phyloP scores from a whole-genome alignment of 1,140 invertebrate species.

The Brachionus angularis region DNA sequence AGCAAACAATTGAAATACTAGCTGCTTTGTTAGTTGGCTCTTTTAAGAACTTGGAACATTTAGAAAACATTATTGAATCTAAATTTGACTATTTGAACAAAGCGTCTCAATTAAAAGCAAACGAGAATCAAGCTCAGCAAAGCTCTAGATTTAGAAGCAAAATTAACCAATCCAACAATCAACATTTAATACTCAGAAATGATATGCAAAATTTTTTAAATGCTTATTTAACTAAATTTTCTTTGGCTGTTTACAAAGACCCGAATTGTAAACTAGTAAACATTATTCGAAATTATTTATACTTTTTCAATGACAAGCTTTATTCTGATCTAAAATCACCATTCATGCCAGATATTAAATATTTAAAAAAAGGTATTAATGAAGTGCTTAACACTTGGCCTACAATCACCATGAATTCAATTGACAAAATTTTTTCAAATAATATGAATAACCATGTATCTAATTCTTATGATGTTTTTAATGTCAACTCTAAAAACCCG shows the following conservation, averaged over 20 bases:
- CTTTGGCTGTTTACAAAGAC: not conserved
- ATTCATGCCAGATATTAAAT: not conserved
- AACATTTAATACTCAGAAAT: too few species aligned
- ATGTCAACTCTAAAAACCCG: too few species aligned
- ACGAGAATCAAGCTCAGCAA: not conserved
- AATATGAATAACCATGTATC: too few species aligned
- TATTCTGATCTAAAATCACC: not conserved
- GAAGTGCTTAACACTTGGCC: not conserved
- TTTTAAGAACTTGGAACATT: not conserved
- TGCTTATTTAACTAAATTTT: not conserved
- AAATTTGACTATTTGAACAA: constrained; percentile 3
- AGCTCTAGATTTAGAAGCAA: not conserved
- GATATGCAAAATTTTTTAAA: constrained; percentile 1
- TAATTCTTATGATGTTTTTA: too few species aligned
- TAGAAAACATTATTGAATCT: not conserved
- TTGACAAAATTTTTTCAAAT: too few species aligned
- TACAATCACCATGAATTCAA: too few species aligned
- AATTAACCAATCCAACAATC: not conserved
- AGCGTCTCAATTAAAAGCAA: not conserved
- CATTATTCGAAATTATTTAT: constrained; percentile 26
- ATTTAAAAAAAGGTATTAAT: not conserved
- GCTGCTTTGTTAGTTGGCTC: constrained; percentile 11
- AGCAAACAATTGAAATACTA: not conserved
- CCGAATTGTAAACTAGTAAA: constrained; percentile 10
- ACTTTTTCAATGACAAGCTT: not conserved